Evolutionary conservation across 2,888 invertebrate species (phyloP).

Genomic region (Aricia artaxerxes): DNA sequence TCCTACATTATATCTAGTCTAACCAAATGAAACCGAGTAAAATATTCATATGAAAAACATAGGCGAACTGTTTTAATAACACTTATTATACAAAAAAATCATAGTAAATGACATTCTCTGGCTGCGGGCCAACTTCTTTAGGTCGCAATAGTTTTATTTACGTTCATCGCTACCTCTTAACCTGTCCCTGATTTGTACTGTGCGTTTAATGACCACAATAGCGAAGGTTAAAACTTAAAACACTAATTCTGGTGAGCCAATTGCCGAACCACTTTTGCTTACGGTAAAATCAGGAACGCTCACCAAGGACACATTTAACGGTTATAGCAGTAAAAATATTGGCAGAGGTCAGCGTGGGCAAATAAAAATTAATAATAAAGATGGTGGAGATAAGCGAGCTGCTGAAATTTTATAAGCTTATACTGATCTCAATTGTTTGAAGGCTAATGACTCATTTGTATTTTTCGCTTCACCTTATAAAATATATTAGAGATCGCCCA

Average conservation of each 20-base stretch:
- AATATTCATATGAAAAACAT: background rate
- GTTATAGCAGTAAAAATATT: background rate
- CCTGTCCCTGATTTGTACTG: background rate
- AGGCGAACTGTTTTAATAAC: background rate
- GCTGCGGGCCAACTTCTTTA: background rate
- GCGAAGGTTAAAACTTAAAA: background rate
- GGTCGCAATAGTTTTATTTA: slow-evolving; percentile 19
- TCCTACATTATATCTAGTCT: background rate
- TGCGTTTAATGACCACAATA: background rate
- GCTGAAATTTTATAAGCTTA: background rate
- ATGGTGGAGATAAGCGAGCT: background rate
- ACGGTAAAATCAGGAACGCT: slow-evolving; percentile 1
- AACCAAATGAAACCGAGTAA: background rate
- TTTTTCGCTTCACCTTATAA: background rate
- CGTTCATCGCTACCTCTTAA: slow-evolving; percentile 1
- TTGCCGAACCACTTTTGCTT: background rate
- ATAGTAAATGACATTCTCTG: slow-evolving; percentile 11
- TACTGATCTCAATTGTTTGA: background rate
- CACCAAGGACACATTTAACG: slow-evolving; percentile 9
- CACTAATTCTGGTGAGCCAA: background rate
- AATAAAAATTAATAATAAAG: background rate
- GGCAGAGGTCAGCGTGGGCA: background rate
- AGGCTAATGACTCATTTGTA: slow-evolving; percentile 13
- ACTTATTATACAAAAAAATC: background rate
- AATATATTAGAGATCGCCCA: background rate